Evolutionary conservation across 2,888 invertebrate genomes (phyloP).

Genomic region (Eustalomyia histrio): DNA sequence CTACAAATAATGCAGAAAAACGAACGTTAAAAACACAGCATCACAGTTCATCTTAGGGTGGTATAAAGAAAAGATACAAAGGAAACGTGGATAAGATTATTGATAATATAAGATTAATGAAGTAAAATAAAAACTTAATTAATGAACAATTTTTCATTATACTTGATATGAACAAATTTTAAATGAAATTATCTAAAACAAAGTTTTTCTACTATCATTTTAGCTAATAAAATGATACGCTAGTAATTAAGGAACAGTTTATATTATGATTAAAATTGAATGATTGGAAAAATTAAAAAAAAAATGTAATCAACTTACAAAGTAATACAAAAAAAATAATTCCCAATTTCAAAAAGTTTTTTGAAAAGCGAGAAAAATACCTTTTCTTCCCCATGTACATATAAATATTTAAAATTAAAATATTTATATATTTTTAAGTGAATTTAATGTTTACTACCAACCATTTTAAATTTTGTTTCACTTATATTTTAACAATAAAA

Average conservation of each 20-base stretch:
- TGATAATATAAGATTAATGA: constrained; percentile 59
- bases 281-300: constrained; percentile 5
- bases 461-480: too few species aligned
- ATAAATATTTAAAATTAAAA: too few species aligned
- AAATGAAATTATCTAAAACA: neutral
- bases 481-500: too few species aligned
- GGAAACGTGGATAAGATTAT: constrained; percentile 25
- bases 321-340: too few species aligned
- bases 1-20: neutral
- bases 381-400: too few species aligned
- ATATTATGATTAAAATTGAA: constrained; percentile 17
- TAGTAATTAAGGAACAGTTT: constrained; percentile 10
- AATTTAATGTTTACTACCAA: too few species aligned
- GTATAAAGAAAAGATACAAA: neutral
- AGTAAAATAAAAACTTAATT: constrained; percentile 51
- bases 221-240: neutral
- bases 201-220: neutral
- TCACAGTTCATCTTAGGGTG: neutral
- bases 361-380: too few species aligned
- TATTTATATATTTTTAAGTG: too few species aligned
- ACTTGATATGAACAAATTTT: constrained; percentile 8
- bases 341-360: too few species aligned
- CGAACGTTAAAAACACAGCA: neutral
- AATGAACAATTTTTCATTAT: constrained; percentile 40
- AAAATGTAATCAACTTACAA: neutral